These are phyloP conservation scores for Ichneumoninae sp. DNA, from an alignment of 2,888 invertebrate genomes.

Conservation along the genomic window DNA sequence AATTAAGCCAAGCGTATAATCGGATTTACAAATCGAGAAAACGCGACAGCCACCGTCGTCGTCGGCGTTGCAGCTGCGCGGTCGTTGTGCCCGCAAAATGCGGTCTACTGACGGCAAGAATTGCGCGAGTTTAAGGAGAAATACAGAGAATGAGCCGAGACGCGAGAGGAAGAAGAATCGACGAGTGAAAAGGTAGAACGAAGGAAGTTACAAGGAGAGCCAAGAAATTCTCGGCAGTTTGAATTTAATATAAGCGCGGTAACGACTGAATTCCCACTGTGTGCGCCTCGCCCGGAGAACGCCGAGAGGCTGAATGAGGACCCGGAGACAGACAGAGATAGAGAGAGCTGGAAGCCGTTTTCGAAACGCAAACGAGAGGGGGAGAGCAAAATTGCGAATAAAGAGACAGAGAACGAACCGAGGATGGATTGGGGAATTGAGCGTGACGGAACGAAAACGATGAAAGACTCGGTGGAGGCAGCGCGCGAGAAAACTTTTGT, in stretches of 20 bases:
- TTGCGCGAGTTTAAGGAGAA: not conserved
- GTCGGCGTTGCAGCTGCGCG: not conserved
- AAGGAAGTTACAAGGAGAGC: conserved; percentile 10
- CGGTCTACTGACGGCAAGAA: conserved; percentile 7
- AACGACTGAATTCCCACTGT: conserved; percentile 32
- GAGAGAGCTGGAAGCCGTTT: conserved; percentile 4
- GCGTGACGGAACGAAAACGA: conserved; percentile 55
- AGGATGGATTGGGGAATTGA: conserved; percentile 54
- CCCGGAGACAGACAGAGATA: conserved; percentile 1
- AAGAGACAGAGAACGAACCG: conserved; percentile 44
- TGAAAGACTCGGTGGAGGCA: conserved; percentile 59
- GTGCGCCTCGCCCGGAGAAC: conserved; percentile 17
- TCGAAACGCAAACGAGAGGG: conserved; percentile 22
- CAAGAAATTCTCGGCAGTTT: conserved; percentile 35
- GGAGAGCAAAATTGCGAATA: conserved; percentile 52
- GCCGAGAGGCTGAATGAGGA: conserved; percentile 32
- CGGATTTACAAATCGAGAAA: conserved; percentile 64
- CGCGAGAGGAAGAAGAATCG: not conserved
- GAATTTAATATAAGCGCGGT: conserved; percentile 46
- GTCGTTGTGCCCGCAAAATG: conserved; percentile 32
- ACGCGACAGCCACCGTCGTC: conserved; percentile 29
- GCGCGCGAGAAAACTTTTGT: conserved; percentile 76
- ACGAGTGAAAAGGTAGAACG: conserved; percentile 12
- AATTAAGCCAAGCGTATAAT: conserved; percentile 64
- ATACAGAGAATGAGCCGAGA: not conserved